Evolutionary conservation across 2,113 vertebrate genomes (phyloP), one percentile per base, ranked within the genome.

Genomic region (Butastur rufipennis): DNA sequence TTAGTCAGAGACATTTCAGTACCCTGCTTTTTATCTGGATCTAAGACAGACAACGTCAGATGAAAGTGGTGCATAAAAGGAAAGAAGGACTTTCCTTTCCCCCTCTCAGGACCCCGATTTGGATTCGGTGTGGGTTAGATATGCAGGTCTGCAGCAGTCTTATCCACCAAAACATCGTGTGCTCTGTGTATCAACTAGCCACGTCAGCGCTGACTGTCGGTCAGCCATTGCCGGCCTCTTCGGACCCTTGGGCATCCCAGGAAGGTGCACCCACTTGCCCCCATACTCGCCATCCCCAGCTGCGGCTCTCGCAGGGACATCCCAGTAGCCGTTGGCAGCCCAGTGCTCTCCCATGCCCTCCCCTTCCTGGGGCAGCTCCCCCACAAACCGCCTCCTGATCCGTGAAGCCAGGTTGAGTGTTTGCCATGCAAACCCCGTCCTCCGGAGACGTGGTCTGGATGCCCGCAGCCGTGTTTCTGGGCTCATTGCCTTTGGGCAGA

Each of bases 381-480:
- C 36, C 55, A 7, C 40, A 8, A 59, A 95, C 5, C 6, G 32
- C 15, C 80, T 62, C n/a, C 66, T 70, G 22, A 5, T 21, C 23
- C 3, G 2, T 2, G 21, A 42, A 40, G 40, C 22, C 20, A n/a
- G 6, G 0, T 18, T 48, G 36, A 27, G 45, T 1, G 4, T 25
- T 61, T 19, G 29, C 62, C 25, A 1, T 48, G 18, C 42, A 47
- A 40, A 61, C 7, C 38, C n/a, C 3, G 0, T 19, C n/a, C 53
- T 42, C 0, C 0, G 22, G 75, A 63, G 40, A 53, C 40, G 5
- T 0, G 2, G 22, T 52, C 45, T 65, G 90, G 62, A 59, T 38
- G n/a, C 47, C 27, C 9, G 2, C 31, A 74, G 23, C 2, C 8
- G 0, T 5, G 16, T 70, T 90, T 71, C 75, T 90, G 55, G 58